Evolutionary conservation across 2,113 vertebrate genomes (phyloP).

Genomic region (Colossoma macropomum): DNA sequence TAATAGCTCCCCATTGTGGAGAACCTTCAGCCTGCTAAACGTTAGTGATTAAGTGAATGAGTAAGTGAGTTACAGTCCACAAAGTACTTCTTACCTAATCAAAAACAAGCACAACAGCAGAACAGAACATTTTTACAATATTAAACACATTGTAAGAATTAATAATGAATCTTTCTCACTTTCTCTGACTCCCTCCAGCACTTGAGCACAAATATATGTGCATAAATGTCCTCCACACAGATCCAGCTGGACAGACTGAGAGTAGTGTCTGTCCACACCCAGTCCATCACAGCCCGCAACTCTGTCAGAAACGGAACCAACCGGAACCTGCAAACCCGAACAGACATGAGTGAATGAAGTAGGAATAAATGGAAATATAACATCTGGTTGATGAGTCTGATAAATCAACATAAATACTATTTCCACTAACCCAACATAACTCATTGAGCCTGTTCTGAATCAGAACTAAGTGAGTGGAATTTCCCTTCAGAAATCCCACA

Average conservation of each 20-base stretch:
- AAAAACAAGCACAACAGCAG: background rate
- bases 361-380: background rate
- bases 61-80: too few relatives aligned
- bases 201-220: constrained; percentile 90
- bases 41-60: too few relatives aligned
- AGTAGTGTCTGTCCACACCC: constrained; percentile 93
- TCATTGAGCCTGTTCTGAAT: background rate
- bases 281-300: constrained; percentile 90
- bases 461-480: background rate
- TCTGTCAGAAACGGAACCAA: constrained; percentile 89
- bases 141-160: background rate
- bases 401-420: background rate
- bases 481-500: background rate
- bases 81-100: too few relatives aligned
- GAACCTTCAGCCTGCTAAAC: too few relatives aligned
- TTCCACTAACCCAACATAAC: background rate
- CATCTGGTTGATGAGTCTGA: background rate
- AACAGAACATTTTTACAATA: background rate
- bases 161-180: constrained; percentile 67
- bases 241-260: constrained; percentile 93
- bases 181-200: constrained; percentile 92
- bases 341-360: background rate
- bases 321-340: constrained; percentile 79
- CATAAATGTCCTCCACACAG: constrained; percentile 92
- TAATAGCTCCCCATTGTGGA: too few relatives aligned